phyloP scores from a whole-genome alignment of 2,888 invertebrate genomes.

The Sialis fuliginosa region DNA sequence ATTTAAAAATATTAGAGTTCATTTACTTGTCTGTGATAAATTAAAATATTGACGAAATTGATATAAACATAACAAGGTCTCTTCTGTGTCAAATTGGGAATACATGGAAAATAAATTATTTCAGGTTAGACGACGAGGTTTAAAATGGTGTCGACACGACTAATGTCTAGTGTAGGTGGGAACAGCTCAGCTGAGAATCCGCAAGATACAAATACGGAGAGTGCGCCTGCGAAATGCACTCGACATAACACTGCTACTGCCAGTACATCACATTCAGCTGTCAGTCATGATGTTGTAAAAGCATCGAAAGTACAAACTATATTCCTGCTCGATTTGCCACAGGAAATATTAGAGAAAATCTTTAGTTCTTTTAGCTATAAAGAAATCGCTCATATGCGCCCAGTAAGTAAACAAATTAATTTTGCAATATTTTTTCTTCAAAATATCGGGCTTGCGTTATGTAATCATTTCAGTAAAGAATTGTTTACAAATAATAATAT shows the following conservation, averaged over 20 bases:
- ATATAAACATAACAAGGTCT: background rate
- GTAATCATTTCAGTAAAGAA: too few relatives aligned
- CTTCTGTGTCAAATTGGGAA: background rate
- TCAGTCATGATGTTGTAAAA: conserved; percentile 9
- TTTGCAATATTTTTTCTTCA: background rate
- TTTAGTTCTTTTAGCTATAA: conserved; percentile 58
- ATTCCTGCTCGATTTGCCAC: conserved; percentile 53
- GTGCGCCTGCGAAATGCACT: conserved; percentile 19
- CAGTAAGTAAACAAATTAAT: conserved; percentile 36
- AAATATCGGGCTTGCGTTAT: background rate
- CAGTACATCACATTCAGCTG: conserved; percentile 12
- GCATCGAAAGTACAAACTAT: conserved; percentile 13
- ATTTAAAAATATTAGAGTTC: background rate
- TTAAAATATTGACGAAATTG: background rate
- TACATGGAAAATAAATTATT: too few relatives aligned
- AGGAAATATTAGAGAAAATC: conserved; percentile 65
- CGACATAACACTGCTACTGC: conserved; percentile 14
- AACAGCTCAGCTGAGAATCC: conserved; percentile 18
- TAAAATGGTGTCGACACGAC: conserved; percentile 34
- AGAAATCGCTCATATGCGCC: conserved; percentile 57
- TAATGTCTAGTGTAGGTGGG: conserved; percentile 26
- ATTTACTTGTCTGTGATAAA: background rate
- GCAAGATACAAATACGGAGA: conserved; percentile 17
- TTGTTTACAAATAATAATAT: too few relatives aligned
- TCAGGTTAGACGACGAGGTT: too few relatives aligned